These are phyloP conservation scores for Serilophus lunatus DNA, from an alignment of 2,113 vertebrate species.

Conservation along the genomic window DNA sequence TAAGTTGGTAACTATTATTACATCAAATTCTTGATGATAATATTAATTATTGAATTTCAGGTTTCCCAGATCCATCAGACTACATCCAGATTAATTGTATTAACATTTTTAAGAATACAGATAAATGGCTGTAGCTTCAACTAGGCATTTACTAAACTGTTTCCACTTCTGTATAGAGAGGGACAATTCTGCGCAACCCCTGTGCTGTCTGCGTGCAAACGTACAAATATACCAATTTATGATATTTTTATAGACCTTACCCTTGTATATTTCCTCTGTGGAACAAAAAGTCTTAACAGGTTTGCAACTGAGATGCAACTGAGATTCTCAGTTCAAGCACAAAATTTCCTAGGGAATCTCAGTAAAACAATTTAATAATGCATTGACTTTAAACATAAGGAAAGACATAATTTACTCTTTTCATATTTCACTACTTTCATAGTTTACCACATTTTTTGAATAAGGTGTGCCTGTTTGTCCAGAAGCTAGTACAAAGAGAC, in stretches of 20 bases:
- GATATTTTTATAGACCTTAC: not conserved
- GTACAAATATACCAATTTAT: not conserved
- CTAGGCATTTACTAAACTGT: not conserved
- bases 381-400: not conserved
- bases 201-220: not conserved
- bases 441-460: not conserved
- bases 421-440: not conserved
- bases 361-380: not conserved
- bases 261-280: not conserved
- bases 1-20: not conserved
- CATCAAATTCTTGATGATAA: not conserved
- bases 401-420: not conserved
- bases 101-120: not conserved
- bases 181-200: not conserved
- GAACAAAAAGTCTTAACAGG: not conserved
- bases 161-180: not conserved
- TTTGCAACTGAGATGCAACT: not conserved
- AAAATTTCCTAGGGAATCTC: not conserved
- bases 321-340: not conserved
- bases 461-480: not conserved
- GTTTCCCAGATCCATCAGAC: not conserved
- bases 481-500: not conserved
- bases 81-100: not conserved
- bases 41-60: not conserved
- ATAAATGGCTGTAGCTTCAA: not conserved